Base-by-base conservation (phyloP, 2,888 invertebrate genomes). In the Marasmarcha lunaedactyla region DNA sequence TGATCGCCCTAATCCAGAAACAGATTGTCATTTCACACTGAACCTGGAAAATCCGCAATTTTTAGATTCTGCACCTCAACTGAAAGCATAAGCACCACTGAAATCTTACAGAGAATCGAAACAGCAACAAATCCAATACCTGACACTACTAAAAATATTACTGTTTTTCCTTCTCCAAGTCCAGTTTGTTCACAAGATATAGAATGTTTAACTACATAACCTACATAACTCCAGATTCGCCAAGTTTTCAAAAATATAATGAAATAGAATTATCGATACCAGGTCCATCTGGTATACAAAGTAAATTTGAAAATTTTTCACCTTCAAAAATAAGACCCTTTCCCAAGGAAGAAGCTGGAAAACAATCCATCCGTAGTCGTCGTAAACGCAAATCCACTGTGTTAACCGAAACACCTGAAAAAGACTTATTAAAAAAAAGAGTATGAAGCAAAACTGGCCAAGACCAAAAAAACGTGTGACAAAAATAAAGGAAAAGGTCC, bases 51-150 rank as follows among this genome's bases (percentile, higher is more conserved):
- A 36, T 36, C 36, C 36, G 13, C 7, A 36, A 36, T 20, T 36
- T 6, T 15, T 36, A 36, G 36, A 20, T 36, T 36, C 36, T 36
- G 36, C 36, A 15, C 25, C 36, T 36, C 15, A 36, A 36, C 20
- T 36, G 36, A 20, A 36, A n/a, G n/a, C 20, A 36, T 36, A 15
- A 36, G 36, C 36, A 36, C 36, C 15, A 36, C 15, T 14, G 36
- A 36, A 36, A 36, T 36, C 20, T 15, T 36, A 36, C 25, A 20
- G 15, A 11, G 3, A 14, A 36, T 36, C 15, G 25, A 36, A 36
- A 36, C 36, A 15, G 20, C 36, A 20, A 36, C 33, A 6, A 33
- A 33, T 33, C n/a, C 10, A 35, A 35, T 14, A 35, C 35, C 35
- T 14, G 35, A 35, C 35, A 35, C 35, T 35, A 35, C 10, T 33